Evolutionary conservation across 2,888 invertebrate genomes (phyloP), one percentile per base, ranked within the genome.

Genomic region (Ashinkailepas kermadecensis): DNA sequence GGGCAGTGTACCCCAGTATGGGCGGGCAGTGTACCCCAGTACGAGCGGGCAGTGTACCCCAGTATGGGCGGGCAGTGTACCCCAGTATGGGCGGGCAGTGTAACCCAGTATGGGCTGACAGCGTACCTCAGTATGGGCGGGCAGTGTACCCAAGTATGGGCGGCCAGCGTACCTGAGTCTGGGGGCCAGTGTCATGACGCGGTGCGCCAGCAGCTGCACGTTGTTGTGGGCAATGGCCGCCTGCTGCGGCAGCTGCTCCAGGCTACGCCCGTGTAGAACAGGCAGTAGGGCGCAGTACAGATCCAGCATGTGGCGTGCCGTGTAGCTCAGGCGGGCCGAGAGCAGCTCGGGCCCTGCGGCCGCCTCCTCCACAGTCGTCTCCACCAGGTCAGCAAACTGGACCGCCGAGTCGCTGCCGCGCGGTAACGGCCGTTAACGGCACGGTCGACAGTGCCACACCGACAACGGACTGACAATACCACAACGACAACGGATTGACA

Each of bases 221-320:
- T 74, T 74, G 10, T 74, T 56, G 74, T 74, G 74, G 21, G 74
- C 74, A 18, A 74, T 56, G 74, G 74, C 93, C 85, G 93, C 92
- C 88, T 95, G 94, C 86, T 96, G 95, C 6, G 97, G 96, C 86
- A 96, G 93, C 1, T 92, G 93, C 86, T 93, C 91, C 82, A 97
- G 89, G 85, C 92, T 91, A 85, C 93, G 92, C 86, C 92, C 92
- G 88, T 96, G 96, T 86, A 93, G 91, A 84, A 92, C 92, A 0
- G 94, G 93, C 56, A 95, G 93, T 81, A 94, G 91, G 78, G 91
- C 91, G 82, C 92, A 91, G 87, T 95, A 97, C 85, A 93, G 88
- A 85, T 93, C 92, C 85, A 95, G 91, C 83, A 96, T 91, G 84
- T 92, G 90, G 84, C 93, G 89, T 10, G 92, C 91, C 0, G 93